These are phyloP conservation scores for Coregonus clupeaformis DNA, from an alignment of 2,113 vertebrate species.

Conservation along the genomic window DNA sequence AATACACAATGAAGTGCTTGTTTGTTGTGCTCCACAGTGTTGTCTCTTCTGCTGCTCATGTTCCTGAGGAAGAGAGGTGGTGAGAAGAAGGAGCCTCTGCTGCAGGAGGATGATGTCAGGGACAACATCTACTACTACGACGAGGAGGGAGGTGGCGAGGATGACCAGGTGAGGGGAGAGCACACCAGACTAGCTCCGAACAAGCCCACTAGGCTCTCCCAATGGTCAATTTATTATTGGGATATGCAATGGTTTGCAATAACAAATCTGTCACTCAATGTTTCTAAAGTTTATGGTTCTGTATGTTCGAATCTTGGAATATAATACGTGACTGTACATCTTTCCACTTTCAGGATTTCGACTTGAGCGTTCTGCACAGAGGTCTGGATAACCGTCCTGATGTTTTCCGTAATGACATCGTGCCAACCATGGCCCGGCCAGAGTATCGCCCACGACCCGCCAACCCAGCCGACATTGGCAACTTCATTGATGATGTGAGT, in stretches of 20 bases:
- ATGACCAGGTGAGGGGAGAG: constrained; percentile 83
- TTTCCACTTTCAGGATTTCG: constrained; percentile 79
- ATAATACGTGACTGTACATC: not conserved
- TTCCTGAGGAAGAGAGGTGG: constrained; percentile 69
- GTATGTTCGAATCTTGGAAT: no score
- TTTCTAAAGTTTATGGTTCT: no score
- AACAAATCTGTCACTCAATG: no score
- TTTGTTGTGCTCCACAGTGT: constrained; percentile 69
- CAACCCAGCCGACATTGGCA: constrained; percentile 92
- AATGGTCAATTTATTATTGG: no score
- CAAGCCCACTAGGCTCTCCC: not conserved
- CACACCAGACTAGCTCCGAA: not conserved
- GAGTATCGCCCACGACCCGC: constrained; percentile 83
- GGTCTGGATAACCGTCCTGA: constrained; percentile 89
- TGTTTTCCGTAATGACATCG: constrained; percentile 84
- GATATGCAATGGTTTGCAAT: no score
- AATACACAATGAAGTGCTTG: not conserved
- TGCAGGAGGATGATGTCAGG: constrained; percentile 80
- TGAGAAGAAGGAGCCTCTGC: constrained; percentile 81
- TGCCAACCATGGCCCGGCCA: constrained; percentile 75
- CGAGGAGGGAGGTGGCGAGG: constrained; percentile 93
- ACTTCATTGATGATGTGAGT: constrained; percentile 91
- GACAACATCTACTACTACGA: constrained; percentile 92
- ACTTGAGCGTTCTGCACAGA: constrained; percentile 88
- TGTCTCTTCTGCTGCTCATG: constrained; percentile 83